Percentiles rank a stretch among this genome's conserved stretches.
These are phyloP conservation scores for Calonectris borealis DNA, from an alignment of 2,113 vertebrate species.

Conservation along the genomic window DNA sequence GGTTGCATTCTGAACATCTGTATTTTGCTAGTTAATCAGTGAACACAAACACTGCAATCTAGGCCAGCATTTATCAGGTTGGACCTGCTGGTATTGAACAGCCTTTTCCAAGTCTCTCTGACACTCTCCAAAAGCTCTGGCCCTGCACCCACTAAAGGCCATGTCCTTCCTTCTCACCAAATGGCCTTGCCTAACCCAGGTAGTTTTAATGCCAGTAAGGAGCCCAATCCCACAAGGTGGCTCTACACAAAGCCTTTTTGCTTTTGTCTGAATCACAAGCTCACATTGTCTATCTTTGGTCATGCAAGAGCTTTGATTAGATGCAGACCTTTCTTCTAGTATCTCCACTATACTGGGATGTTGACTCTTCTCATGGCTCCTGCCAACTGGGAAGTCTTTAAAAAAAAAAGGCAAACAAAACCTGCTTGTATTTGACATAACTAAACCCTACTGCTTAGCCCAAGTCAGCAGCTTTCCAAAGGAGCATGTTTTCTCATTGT, in stretches of 20 bases:
- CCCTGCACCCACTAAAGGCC: background rate
- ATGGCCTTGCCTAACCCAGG: background rate
- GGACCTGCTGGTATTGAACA: background rate
- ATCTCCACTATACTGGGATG: background rate
- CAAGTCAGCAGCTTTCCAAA: background rate
- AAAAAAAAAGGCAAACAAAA: background rate
- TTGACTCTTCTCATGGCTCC: background rate
- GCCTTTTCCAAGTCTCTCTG: background rate
- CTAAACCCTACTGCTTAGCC: background rate
- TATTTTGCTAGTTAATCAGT: background rate
- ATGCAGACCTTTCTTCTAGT: background rate
- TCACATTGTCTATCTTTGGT: background rate
- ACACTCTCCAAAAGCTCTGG: background rate
- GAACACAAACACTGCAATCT: background rate
- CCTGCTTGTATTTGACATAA: background rate
- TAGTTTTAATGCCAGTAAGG: background rate
- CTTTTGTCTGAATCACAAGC: background rate
- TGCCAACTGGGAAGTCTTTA: background rate
- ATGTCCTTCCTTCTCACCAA: background rate
- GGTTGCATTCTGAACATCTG: background rate
- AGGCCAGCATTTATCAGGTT: conserved; percentile 31
- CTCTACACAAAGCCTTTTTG: background rate
- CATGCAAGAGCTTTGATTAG: background rate
- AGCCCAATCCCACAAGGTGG: background rate
- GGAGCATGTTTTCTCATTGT: background rate